Evolutionary conservation across 1,140 invertebrate genomes (phyloP), one percentile per base, ranked within the genome.

Genomic region (Pseudomyrmex flavicornis): DNA sequence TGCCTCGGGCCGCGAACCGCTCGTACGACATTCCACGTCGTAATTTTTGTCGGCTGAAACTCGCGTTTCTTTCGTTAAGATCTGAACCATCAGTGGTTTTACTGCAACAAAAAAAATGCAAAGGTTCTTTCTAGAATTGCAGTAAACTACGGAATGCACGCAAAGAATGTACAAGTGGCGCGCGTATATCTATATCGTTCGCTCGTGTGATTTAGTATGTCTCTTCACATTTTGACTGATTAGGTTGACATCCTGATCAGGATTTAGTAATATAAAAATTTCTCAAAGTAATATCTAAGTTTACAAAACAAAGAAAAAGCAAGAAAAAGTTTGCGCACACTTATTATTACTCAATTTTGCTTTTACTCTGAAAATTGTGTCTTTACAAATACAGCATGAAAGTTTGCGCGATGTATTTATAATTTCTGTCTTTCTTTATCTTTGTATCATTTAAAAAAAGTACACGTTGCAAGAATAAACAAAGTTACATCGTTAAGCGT

Each of bases 11-110:
- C 97, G 95, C 0, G 97, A 98, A 58, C 98, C 98, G 0, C 96
- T 96, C 26, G 97, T 97, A 87, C 96, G 96, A 91, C 98, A 98
- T 91, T 97, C 97, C 26, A 98, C 96, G 84, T 98, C 97, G 90
- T 97, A 97, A 83, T 96, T 95, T 91, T 97, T 97, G 85, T 97
- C 97, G 0, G 97, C 97, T 10, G 97, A 97, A 17, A 98, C 95
- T 90, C 96, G 95, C 83, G 96, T 95, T 92, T 97, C 97, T 93
- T 97, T 97, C 62, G 96, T 97, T 83, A 97, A 92, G 89, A 98
- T 98, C 88, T 96, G 96, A 77, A 98, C 97, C 44, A 96, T 95
- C 89, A 97, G 95, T 44, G 97, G 97, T 95, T 97, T 97, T 88
- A 98, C 97, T 98, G 95, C 2, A 95, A 95, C 76, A 44, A 79